phyloP scores from a whole-genome alignment of 2,888 invertebrate species.

The Megamerina dolium region DNA sequence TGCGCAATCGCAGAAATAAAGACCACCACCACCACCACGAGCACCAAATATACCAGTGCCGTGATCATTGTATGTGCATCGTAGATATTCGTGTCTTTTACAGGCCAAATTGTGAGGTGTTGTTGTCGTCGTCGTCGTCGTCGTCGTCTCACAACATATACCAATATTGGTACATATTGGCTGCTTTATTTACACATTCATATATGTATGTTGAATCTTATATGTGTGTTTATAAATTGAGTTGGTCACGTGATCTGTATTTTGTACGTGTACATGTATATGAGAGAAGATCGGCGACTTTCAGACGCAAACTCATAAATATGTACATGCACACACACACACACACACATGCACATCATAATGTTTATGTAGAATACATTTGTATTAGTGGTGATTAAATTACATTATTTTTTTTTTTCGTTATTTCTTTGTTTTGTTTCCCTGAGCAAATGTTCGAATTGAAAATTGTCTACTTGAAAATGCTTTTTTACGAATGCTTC shows the following conservation, averaged over 20 bases:
- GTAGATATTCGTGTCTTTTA: too few relatives aligned
- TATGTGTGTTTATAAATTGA: not conserved
- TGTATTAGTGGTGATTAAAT: constrained; percentile 12
- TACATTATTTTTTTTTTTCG: constrained; percentile 6
- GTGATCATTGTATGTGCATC: too few relatives aligned
- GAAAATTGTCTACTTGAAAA: too few relatives aligned
- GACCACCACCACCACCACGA: not conserved
- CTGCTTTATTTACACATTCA: not conserved
- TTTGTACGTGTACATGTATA: not conserved
- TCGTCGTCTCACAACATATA: too few relatives aligned
- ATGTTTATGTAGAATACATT: constrained; percentile 9
- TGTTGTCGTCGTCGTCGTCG: too few relatives aligned
- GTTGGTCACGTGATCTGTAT: not conserved
- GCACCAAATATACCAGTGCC: not conserved
- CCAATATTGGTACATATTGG: too few relatives aligned
- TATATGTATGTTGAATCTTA: not conserved
- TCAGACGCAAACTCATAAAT: not conserved
- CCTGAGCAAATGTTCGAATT: too few relatives aligned
- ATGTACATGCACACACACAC: constrained; percentile 5
- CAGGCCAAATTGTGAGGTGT: too few relatives aligned
- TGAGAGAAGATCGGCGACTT: too few relatives aligned
- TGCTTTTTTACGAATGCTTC: too few relatives aligned
- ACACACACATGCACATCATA: constrained; percentile 1
- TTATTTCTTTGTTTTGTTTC: too few relatives aligned
- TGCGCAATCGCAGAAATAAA: not conserved